Evolutionary conservation across 2,113 vertebrate species (phyloP), one percentile per base, ranked within the genome.

Genomic region (Dicaeum eximium): DNA sequence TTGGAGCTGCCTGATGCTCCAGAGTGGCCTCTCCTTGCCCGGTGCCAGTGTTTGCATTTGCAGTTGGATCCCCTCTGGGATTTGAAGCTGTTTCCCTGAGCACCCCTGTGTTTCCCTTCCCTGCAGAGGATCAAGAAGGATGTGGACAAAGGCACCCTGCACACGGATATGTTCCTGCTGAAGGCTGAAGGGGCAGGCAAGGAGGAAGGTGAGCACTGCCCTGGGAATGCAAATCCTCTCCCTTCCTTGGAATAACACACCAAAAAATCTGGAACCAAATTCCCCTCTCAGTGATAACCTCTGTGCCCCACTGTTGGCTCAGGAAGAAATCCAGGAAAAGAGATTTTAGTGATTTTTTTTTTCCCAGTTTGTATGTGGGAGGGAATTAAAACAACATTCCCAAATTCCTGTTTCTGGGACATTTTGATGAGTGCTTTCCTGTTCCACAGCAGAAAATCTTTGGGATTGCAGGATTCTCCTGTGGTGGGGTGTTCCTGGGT

Each of bases 101-200:
- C 53, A 12, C 79, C 38, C 27, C 73, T 57, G 48, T 51, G 62
- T 87, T 69, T 67, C 9, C 51, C 27, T 84, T 80, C 88, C 90
- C 70, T 73, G 20, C 94, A 99, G 99, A 98, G 98, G 97, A 97
- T 99, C 53, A 99, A 99, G 97, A 99, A 99, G 24, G 99, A 99
- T 10, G 98, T 99, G 60, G 99, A 99, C 97, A 99, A 98, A 94
- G 99, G 99, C 85, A 98, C 97, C 61, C 98, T 99, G 93, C 99
- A 99, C 88, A 97, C 98, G 1, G 99, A 99, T 93, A 99, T 99
- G 99, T 99, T 99, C 93, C 97, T 99, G 53, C 96, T 99, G 92
- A 99, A 97, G 95, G 71, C 95, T 16, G 99, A 99, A 73, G 98
- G 98, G 4, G 95, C 96, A 95, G 98, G 98, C 8, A 97, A 95